phyloP scores from a whole-genome alignment of 2,888 invertebrate genomes.

The Spilarctia lutea region DNA sequence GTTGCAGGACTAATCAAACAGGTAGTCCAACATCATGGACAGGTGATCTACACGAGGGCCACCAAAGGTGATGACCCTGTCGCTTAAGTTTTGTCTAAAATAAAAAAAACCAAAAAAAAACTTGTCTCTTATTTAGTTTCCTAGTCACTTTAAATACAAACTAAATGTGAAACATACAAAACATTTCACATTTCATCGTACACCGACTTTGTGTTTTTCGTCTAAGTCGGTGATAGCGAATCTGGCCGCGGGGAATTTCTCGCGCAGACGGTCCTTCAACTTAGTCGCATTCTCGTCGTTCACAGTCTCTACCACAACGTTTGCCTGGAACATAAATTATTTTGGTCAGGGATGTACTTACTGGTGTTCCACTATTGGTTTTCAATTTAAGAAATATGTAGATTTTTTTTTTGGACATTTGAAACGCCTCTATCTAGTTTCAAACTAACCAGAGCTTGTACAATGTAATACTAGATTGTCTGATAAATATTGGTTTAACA shows the following conservation, averaged over 20 bases:
- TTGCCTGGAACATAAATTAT: conserved; percentile 62
- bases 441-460: no score
- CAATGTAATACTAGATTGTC: no score
- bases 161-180: not conserved
- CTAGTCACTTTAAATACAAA: not conserved
- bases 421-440: no score
- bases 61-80: conserved; percentile 97
- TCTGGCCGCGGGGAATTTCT: conserved; percentile 70
- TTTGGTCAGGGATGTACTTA: not conserved
- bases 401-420: no score
- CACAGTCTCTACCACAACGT: conserved; percentile 78
- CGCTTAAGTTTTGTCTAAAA: conserved; percentile 87
- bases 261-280: conserved; percentile 71
- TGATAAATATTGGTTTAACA: no score
- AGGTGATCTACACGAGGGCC: conserved; percentile 98
- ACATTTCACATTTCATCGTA: conserved; percentile 41
- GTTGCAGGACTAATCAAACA: conserved; percentile 95
- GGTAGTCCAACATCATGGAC: conserved; percentile 98
- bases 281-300: conserved; percentile 73
- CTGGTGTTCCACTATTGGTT: not conserved
- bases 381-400: no score
- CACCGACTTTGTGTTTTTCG: conserved; percentile 64
- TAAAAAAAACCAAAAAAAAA: conserved; percentile 59
- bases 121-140: conserved; percentile 16
- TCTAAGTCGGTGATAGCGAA: conserved; percentile 70